Percentiles rank a stretch among this genome's conserved stretches.
Conservation (phyloP, 2,113 vertebrate genomes). For the Rhadina sibilatrix region DNA sequence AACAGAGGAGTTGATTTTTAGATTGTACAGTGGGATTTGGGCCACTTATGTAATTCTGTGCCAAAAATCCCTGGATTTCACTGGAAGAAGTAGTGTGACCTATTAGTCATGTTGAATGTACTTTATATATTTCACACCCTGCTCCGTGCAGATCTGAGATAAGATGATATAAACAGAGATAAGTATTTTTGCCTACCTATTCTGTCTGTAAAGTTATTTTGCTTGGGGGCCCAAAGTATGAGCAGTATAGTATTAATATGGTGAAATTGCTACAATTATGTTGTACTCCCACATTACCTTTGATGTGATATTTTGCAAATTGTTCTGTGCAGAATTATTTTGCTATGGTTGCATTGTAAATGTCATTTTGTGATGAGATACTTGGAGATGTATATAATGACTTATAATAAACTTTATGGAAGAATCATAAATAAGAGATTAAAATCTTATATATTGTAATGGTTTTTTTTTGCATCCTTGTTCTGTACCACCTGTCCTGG, state of each 20-base stretch:
- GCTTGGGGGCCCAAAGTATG: conserved; percentile 27
- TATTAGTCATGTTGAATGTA: neutral
- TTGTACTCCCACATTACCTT: conserved; percentile 55
- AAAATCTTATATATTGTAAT: conserved; percentile 31
- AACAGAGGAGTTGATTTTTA: neutral
- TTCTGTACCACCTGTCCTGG: conserved; percentile 39
- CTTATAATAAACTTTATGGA: conserved; percentile 60
- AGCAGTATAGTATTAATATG: conserved; percentile 58
- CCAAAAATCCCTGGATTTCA: neutral
- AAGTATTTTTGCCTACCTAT: conserved; percentile 39
- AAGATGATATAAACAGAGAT: conserved; percentile 15
- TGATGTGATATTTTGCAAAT: conserved; percentile 52
- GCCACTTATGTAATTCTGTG: neutral
- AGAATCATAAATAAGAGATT: conserved; percentile 54
- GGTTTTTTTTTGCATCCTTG: conserved; percentile 8
- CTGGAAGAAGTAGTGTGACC: neutral
- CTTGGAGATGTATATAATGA: conserved; percentile 39
- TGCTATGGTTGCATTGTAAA: conserved; percentile 40
- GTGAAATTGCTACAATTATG: conserved; percentile 58
- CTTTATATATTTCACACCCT: neutral
- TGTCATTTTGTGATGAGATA: conserved; percentile 37
- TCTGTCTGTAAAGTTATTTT: conserved; percentile 28
- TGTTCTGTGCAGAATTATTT: conserved; percentile 60
- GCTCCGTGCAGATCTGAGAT: neutral
- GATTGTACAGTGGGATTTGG: neutral